Conservation (phyloP, 2,113 vertebrate genomes). For the Galeopterus variegatus region DNA sequence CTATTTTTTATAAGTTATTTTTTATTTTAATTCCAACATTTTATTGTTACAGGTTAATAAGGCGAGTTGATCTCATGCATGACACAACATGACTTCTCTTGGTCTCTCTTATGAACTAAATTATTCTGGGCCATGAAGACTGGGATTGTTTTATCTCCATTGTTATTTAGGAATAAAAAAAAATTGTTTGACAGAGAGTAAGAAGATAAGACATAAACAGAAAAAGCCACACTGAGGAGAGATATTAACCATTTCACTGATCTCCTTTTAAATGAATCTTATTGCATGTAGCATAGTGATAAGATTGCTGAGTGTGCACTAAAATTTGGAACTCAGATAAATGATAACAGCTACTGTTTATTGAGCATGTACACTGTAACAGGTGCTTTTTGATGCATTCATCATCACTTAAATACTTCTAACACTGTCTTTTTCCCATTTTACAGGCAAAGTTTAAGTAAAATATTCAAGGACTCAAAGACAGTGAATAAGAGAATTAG, state of each 20-base stretch:
- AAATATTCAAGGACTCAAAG: background rate
- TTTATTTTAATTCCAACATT: slow-evolving; percentile 13
- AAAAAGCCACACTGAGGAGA: background rate
- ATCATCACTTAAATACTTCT: background rate
- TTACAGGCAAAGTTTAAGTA: background rate
- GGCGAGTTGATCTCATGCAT: background rate
- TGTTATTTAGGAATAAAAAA: background rate
- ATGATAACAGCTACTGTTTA: background rate
- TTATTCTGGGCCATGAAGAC: background rate
- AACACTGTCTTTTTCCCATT: background rate
- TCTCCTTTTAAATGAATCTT: background rate
- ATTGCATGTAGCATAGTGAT: no score
- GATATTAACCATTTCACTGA: background rate
- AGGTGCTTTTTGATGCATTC: background rate
- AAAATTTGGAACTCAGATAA: background rate
- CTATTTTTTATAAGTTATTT: slow-evolving; percentile 35
- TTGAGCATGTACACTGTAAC: background rate
- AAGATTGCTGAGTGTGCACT: background rate
- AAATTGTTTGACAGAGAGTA: background rate
- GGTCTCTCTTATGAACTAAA: slow-evolving; percentile 58
- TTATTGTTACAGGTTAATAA: slow-evolving; percentile 49
- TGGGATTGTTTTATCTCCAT: background rate
- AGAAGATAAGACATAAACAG: background rate
- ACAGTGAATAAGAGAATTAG: background rate
- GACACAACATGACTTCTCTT: slow-evolving; percentile 1